A percentile compares a stretch with the other conserved stretches of the same genome.
Conservation (phyloP, 2,888 invertebrate genomes). For the Cybosia mesomella region DNA sequence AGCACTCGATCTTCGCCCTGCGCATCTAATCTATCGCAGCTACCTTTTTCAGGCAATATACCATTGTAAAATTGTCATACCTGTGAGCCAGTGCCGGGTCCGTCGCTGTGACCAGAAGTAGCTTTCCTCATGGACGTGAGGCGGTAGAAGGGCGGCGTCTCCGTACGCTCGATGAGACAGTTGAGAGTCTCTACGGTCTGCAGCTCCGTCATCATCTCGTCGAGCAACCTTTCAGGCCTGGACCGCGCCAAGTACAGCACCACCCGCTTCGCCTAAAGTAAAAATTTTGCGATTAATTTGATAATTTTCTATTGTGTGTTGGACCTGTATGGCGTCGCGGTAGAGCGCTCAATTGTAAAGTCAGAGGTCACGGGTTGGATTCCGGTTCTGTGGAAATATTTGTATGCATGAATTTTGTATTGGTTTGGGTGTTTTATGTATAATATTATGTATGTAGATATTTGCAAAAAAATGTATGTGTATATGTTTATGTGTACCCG, state of each 20-base stretch:
- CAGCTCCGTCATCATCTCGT: conserved; percentile 98
- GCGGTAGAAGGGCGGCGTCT: conserved; percentile 99
- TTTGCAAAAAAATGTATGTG: no score
- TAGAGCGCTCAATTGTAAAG: no score
- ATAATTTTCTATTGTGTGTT: no score
- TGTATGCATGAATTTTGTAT: no score
- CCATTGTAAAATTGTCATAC: conserved; percentile 45
- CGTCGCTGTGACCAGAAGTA: conserved; percentile 89
- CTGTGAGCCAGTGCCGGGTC: conserved; percentile 81
- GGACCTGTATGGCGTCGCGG: no score
- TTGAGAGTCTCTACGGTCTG: conserved; percentile 98
- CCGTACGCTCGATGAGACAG: conserved; percentile 98
- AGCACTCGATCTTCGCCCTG: no score
- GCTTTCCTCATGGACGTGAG: conserved; percentile 97
- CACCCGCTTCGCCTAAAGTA: conserved; percentile 95
- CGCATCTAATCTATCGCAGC: no score
- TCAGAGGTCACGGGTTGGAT: no score
- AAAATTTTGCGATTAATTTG: not conserved
- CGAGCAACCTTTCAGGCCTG: conserved; percentile 96
- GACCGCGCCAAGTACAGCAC: conserved; percentile 97
- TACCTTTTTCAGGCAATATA: not conserved
- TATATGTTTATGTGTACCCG: no score
- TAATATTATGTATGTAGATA: no score
- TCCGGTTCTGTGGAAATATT: no score
- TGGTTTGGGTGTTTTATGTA: no score